Evolutionary conservation across 2,113 vertebrate genomes (phyloP).

Genomic region (Dicrurus megarhynchus): DNA sequence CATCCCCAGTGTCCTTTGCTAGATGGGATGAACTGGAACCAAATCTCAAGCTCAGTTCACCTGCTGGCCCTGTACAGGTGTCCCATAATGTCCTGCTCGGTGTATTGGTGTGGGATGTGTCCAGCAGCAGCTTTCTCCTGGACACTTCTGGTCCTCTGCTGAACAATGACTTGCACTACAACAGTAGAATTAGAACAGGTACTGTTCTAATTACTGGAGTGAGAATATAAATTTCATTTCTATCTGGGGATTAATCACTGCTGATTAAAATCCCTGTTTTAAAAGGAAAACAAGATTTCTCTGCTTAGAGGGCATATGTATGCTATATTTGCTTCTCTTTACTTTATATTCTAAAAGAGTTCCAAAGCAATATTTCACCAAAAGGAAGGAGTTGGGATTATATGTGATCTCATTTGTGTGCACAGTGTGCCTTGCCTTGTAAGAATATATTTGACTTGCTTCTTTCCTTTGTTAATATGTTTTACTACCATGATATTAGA

Average conservation of each 20-base stretch:
- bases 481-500: not conserved
- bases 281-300: not conserved
- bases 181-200: not conserved
- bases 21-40: not conserved
- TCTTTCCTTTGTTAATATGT: not conserved
- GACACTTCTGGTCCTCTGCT: not conserved
- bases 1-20: not conserved
- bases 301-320: not conserved
- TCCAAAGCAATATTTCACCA: not conserved
- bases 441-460: constrained; percentile 24
- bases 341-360: not conserved
- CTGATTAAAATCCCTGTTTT: not conserved
- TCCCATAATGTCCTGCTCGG: not conserved
- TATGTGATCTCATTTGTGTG: not conserved
- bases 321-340: not conserved
- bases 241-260: not conserved
- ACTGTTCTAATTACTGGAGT: not conserved
- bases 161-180: not conserved
- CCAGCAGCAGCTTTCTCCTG: not conserved
- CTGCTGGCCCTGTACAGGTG: not conserved
- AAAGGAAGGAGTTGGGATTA: not conserved
- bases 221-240: not conserved
- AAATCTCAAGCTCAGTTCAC: not conserved
- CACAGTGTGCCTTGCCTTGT: not conserved
- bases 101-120: not conserved